Evolutionary conservation across 2,888 invertebrate genomes (phyloP), one percentile per base, ranked within the genome.

Genomic region (Noctua pronuba): DNA sequence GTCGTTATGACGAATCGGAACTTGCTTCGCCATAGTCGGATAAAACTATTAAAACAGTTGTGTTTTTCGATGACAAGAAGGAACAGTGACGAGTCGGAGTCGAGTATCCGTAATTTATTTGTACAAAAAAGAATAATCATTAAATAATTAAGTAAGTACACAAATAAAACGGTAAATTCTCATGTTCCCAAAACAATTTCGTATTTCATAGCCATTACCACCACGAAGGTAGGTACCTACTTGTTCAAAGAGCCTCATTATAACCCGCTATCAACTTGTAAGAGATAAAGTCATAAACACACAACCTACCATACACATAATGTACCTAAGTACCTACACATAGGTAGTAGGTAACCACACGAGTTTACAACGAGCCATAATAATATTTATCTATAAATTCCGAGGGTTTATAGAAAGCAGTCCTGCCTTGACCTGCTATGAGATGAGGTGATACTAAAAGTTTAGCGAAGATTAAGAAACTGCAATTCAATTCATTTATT

Each of bases 371-470:
- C 62, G 41, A 58, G 41, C 55, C 46, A 60, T 72, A 78, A 65
- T 66, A 58, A 82, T 38, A 75, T 73, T 66, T 84, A 76, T 55
- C 64, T 73, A 81, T 68, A 55, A 60, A 65, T 65, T 65, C 41
- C 38, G 41, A 55, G 55, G 28, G 31, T 72, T 58, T 58, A 87
- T 85, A 87, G 90, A 90, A 88, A 90, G 89, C 79, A 67, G 88
- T 80, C 41, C 62, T 68, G 79, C 90, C 90, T 86, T 90, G 90
- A 88, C 90, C 88, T 68, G 81, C 44, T 69, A 46, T 24, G 21
- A 55, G 62, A 70, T 58, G 66, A 79, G 65, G 73, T 49, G 13
- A 10, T 49, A 18, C 21, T 55, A 31, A 74, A 74, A 84, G 49
- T 44, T 84, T 58, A 6, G 41, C 52, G 31, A 79, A 73, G 16